Evolutionary conservation across 2,113 vertebrate genomes (phyloP), one percentile per base, ranked within the genome.

Genomic region (Pycnonotus jocosus): DNA sequence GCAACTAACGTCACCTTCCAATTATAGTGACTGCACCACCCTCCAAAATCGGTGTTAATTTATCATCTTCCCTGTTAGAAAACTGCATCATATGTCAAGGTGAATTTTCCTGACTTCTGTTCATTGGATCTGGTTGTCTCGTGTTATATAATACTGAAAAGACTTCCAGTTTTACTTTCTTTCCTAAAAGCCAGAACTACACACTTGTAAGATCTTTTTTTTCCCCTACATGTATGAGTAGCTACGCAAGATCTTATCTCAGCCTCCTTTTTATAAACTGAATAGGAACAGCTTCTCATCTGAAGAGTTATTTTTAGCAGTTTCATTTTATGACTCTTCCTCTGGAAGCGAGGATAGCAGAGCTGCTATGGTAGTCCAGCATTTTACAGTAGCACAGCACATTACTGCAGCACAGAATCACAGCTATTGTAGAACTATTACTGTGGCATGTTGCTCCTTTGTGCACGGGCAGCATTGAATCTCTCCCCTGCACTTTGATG

Each of bases 11-110:
- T 96, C 95, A 95, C 72, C 69, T 92, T 94, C 95, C 76, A 96
- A 92, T 88, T 95, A 96, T 95, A 95, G 96, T 48, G 91, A 88
- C 86, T 93, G 91, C 69, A 97, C 91, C 83, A 74, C 76, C 92
- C 92, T 96, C 83, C 76, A 84, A 97, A 97, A 92, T 96, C 91
- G 95, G 82, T 64, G 69, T 92, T 97, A 96, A 96, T 97, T 96
- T 86, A 95, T 96, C 83, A 97, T 94, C 91, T 93, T 90, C 86
- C 62, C 74, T 93, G 86, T 69, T 92, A 86, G 87, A 95, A 95
- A 95, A 79, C 85, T 76, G 94, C 80, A 96, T 96, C 80, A 48
- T 81, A 68, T n/a, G 86, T 88, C 95, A 96, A 95, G 91, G 94
- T 96, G 94, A 96, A 88, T 95, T 94, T 88, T 56, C 61, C 65